These are phyloP conservation scores for Acipenser oxyrinchus DNA, from an alignment of 2,797 vertebrate species.

Conservation along the genomic window DNA sequence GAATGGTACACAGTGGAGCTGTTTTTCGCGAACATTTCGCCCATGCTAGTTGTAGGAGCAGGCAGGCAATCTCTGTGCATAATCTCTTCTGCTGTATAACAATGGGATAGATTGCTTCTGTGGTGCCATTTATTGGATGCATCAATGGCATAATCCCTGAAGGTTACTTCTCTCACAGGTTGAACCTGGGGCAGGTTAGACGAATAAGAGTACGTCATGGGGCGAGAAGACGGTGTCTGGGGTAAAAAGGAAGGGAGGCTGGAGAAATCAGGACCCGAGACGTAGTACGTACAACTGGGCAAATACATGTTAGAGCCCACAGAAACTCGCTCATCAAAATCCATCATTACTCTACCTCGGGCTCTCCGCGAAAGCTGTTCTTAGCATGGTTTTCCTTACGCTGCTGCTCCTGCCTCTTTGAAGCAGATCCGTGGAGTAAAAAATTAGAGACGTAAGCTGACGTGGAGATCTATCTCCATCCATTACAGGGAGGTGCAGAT, in stretches of 20 bases:
- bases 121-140: constrained; percentile 93
- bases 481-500: constrained; percentile 95
- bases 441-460: constrained; percentile 98
- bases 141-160: constrained; percentile 97
- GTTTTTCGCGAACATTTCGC: constrained; percentile 86
- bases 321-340: constrained; percentile 97
- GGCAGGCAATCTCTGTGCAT: constrained; percentile 92
- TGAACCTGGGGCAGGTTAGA: constrained; percentile 93
- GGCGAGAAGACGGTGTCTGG: constrained; percentile 94
- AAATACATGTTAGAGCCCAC: constrained; percentile 98
- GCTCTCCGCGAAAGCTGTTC: constrained; percentile 76
- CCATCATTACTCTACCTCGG: constrained; percentile 90
- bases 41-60: constrained; percentile 65
- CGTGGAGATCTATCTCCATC: constrained; percentile 98
- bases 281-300: constrained; percentile 98
- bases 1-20: constrained; percentile 71
- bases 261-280: constrained; percentile 94
- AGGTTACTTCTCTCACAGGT: constrained; percentile 93
- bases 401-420: constrained; percentile 90
- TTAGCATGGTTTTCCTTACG: constrained; percentile 82
- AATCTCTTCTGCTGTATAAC: constrained; percentile 86
- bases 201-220: constrained; percentile 92
- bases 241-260: constrained; percentile 95
- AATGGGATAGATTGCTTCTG: constrained; percentile 84
- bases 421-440: constrained; percentile 89